A percentile compares a stretch with the other conserved stretches of the same genome.
These are phyloP conservation scores for Gorsachius goisagi DNA, from an alignment of 2,113 vertebrate species.

Conservation along the genomic window DNA sequence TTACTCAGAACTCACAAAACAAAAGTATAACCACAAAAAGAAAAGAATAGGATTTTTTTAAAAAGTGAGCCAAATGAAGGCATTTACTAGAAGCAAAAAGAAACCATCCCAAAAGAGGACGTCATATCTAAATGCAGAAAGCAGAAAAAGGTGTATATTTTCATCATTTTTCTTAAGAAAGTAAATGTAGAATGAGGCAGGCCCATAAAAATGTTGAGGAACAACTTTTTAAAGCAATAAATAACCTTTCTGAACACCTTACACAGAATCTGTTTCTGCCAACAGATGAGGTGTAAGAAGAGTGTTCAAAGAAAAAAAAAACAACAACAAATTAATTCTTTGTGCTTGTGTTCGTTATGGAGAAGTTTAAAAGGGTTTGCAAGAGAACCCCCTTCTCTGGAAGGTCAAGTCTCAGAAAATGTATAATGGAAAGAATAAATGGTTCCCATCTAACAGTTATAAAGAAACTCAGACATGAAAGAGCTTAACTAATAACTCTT, in stretches of 20 bases:
- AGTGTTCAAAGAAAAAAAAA: background rate
- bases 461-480: slow-evolving; percentile 6
- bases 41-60: background rate
- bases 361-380: background rate
- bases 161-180: background rate
- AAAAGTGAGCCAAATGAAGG: background rate
- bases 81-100: background rate
- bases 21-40: background rate
- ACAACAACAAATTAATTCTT: background rate
- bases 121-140: background rate
- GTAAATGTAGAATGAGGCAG: background rate
- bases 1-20: background rate
- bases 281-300: background rate
- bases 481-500: slow-evolving; percentile 5
- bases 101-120: background rate
- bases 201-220: background rate
- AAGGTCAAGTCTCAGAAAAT: slow-evolving; percentile 5
- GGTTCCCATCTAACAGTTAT: background rate
- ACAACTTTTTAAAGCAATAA: background rate
- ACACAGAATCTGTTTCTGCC: background rate
- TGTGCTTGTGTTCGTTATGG: background rate
- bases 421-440: background rate
- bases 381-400: background rate
- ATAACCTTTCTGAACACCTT: background rate
- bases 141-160: background rate